Percentiles rank a stretch among this genome's conserved stretches.
These are phyloP conservation scores for Monoplex corrugatus DNA, from an alignment of 2,888 invertebrate genomes.

Conservation along the genomic window DNA sequence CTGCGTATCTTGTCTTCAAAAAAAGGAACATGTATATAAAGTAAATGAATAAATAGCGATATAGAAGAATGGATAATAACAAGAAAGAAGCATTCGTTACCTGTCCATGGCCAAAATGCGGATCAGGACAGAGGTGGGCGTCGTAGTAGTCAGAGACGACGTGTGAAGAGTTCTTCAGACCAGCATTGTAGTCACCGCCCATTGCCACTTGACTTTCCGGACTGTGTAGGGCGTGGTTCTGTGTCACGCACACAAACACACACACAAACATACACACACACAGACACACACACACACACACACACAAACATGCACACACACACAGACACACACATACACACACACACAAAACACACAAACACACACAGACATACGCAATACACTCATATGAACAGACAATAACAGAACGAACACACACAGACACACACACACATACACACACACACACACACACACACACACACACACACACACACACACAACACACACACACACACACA, in stretches of 20 bases:
- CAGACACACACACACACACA: background rate
- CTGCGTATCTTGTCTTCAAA: no score
- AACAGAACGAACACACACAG: no score
- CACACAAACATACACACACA: no score
- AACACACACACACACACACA: background rate
- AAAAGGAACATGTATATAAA: no score
- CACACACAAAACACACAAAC: no score
- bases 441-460: background rate
- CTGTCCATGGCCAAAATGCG: no score
- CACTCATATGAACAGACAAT: no score
- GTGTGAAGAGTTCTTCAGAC: slow-evolving; percentile 48
- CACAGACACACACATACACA: background rate
- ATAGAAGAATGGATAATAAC: no score
- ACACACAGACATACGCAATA: no score
- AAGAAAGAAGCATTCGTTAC: no score
- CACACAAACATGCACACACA: background rate
- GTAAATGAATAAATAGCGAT: no score
- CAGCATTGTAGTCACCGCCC: slow-evolving; percentile 61
- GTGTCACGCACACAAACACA: background rate
- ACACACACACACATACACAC: background rate
- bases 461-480: background rate
- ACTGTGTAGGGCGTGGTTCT: background rate
- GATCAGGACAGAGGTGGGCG: slow-evolving; percentile 47
- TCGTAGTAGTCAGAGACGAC: slow-evolving; percentile 51
- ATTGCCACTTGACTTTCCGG: slow-evolving; percentile 25